Conservation (phyloP, 2,113 vertebrate species). For the Pipra filicauda region DNA sequence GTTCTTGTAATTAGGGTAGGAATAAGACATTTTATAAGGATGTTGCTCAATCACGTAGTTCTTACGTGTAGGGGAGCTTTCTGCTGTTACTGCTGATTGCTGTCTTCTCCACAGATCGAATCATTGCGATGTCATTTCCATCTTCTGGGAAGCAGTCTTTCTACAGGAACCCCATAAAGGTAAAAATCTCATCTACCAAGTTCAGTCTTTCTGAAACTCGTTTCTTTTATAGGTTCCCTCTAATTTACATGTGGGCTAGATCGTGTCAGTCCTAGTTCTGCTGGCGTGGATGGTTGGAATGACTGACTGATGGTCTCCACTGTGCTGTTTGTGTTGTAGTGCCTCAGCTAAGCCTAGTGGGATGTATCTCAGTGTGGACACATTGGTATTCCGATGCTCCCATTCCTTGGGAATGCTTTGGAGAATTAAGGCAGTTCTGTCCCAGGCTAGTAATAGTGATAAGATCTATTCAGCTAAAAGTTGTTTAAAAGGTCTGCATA, state of each 20-base stretch:
- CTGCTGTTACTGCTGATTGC: neutral
- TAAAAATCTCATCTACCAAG: slow-evolving; percentile 41
- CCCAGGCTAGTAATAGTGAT: neutral
- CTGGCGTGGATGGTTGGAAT: neutral
- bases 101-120: slow-evolving; percentile 77
- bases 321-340: neutral
- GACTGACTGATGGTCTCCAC: neutral
- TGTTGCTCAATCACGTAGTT: neutral
- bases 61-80: neutral
- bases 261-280: neutral
- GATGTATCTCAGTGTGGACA: neutral
- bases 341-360: neutral
- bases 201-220: neutral
- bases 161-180: slow-evolving; percentile 93
- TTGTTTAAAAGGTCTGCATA: neutral
- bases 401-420: neutral
- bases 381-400: neutral
- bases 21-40: neutral
- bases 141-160: slow-evolving; percentile 93
- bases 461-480: neutral
- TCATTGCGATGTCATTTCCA: slow-evolving; percentile 98
- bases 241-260: neutral
- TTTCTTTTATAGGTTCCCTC: neutral
- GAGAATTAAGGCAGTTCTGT: neutral
- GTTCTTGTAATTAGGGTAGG: neutral